Conservation (phyloP, 2,888 invertebrate genomes). For the Athrips mouffetella region DNA sequence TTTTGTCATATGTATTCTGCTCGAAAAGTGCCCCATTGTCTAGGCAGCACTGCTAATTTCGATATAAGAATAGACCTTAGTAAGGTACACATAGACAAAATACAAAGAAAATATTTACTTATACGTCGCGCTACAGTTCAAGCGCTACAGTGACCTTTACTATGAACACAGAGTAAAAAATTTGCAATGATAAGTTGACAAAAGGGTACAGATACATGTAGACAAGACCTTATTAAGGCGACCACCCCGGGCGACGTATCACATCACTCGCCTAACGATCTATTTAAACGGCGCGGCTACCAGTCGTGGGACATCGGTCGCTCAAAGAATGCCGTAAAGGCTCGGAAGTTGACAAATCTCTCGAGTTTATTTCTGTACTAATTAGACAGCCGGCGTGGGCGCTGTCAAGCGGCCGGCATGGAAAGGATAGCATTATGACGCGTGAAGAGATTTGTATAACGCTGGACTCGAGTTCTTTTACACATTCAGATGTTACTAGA, state of each 20-base stretch:
- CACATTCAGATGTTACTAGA: neutral
- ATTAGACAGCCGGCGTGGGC: slow-evolving; percentile 67
- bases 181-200: neutral
- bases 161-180: too few relatives aligned
- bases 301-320: slow-evolving; percentile 39
- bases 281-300: slow-evolving; percentile 62
- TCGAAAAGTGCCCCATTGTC: too few relatives aligned
- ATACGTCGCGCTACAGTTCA: too few relatives aligned
- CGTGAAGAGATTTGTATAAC: neutral
- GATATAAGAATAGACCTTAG: too few relatives aligned
- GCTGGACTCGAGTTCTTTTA: neutral
- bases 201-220: too few relatives aligned
- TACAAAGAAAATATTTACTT: too few relatives aligned
- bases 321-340: slow-evolving; percentile 68
- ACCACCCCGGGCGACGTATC: slow-evolving; percentile 65
- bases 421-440: slow-evolving; percentile 9
- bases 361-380: slow-evolving; percentile 73
- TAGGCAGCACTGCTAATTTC: too few relatives aligned
- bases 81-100: too few relatives aligned
- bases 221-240: slow-evolving; percentile 20
- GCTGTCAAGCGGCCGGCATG: slow-evolving; percentile 18
- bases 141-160: too few relatives aligned
- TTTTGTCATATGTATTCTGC: too few relatives aligned
- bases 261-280: slow-evolving; percentile 60
- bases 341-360: slow-evolving; percentile 76